Conservation (phyloP, 2,888 invertebrate species). For the Megalurothrips usitatus region DNA sequence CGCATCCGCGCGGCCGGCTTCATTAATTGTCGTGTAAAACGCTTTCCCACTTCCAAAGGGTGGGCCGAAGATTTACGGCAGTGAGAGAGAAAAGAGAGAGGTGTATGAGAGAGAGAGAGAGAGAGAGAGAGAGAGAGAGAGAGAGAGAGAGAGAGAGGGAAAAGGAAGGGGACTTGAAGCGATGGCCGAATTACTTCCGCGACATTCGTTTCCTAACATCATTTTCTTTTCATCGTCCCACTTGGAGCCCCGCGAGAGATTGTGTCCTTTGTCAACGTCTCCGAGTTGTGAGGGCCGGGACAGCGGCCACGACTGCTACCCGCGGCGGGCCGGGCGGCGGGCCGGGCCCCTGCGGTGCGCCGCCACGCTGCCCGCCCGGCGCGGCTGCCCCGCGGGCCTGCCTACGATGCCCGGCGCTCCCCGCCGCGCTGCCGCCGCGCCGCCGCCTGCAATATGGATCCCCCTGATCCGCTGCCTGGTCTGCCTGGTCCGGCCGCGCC, state of each 20-base stretch:
- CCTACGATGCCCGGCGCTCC: background rate
- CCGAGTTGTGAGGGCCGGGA: background rate
- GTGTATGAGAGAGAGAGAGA: background rate
- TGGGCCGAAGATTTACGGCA: background rate
- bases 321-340: background rate
- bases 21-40: too few species aligned
- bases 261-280: conserved; percentile 1
- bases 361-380: background rate
- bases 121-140: too few species aligned
- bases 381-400: background rate
- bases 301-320: background rate
- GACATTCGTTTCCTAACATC: conserved; percentile 2
- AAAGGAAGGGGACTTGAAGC: background rate
- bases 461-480: too few species aligned
- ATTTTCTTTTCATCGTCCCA: conserved; percentile 2
- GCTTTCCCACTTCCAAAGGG: too few species aligned
- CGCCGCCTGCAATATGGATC: too few species aligned
- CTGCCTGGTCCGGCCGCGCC: too few species aligned
- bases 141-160: too few species aligned
- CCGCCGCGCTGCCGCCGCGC: too few species aligned
- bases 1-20: too few species aligned
- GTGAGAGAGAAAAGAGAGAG: background rate
- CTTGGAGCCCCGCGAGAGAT: background rate
- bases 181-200: background rate
- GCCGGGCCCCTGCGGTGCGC: background rate